Conservation (phyloP, 2,888 invertebrate species). For the Heliconius charithonia region DNA sequence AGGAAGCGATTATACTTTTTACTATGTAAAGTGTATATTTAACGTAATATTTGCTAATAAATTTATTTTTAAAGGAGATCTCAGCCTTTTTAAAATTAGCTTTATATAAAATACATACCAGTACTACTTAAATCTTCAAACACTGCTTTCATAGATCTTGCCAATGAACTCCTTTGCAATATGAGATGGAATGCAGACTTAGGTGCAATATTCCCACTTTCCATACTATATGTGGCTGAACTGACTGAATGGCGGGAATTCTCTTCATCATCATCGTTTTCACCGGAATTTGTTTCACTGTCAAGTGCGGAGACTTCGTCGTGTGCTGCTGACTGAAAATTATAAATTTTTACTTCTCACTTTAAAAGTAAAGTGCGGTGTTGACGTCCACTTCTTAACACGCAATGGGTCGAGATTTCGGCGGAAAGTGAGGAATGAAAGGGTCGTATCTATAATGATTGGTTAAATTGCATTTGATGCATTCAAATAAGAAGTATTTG, state of each 20-base stretch:
- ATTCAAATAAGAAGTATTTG: too few relatives aligned
- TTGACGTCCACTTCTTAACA: too few relatives aligned
- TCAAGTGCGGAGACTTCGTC: conserved; percentile 84
- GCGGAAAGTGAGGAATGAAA: too few relatives aligned
- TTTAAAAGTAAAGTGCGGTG: too few relatives aligned
- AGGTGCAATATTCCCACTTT: conserved; percentile 60
- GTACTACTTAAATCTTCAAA: conserved; percentile 89
- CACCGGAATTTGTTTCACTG: conserved; percentile 70
- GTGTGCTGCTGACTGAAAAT: conserved; percentile 78
- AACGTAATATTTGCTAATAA: background rate
- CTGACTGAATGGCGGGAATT: conserved; percentile 70
- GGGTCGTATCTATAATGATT: too few relatives aligned
- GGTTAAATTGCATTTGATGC: too few relatives aligned
- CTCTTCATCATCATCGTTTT: conserved; percentile 75
- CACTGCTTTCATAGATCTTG: conserved; percentile 91
- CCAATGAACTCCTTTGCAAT: conserved; percentile 91
- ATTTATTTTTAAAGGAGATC: background rate
- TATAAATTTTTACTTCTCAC: background rate
- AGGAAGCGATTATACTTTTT: too few relatives aligned
- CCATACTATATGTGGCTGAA: conserved; percentile 65
- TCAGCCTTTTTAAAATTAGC: background rate
- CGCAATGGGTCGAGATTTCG: too few relatives aligned
- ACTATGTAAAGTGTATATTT: too few relatives aligned
- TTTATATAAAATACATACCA: conserved; percentile 61
- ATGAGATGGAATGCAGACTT: conserved; percentile 91